Conservation (phyloP, 2,888 invertebrate species). For the Leptopilina myrica region DNA sequence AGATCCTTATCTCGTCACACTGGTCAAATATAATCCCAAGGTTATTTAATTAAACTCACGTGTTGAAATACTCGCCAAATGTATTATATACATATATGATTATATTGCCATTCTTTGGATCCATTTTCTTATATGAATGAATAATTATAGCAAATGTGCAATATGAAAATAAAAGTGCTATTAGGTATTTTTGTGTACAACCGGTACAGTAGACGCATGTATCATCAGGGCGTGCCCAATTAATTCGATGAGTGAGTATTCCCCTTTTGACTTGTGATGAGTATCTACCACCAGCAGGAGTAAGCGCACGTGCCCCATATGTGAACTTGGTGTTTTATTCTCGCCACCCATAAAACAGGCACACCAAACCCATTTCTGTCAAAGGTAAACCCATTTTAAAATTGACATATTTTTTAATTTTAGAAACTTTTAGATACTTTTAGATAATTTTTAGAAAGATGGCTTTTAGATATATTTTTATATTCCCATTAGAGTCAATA, state of each 20-base stretch:
- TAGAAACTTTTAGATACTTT: background rate
- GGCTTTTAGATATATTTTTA: background rate
- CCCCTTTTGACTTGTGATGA: constrained; percentile 64
- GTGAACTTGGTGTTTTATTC: constrained; percentile 52
- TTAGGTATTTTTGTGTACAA: background rate
- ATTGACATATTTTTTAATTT: background rate
- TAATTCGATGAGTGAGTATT: constrained; percentile 74
- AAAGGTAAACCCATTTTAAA: background rate
- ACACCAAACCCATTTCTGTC: background rate
- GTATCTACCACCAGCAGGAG: constrained; percentile 75
- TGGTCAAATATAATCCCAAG: background rate
- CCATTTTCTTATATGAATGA: too few relatives aligned
- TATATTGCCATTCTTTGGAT: background rate
- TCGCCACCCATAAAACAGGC: background rate
- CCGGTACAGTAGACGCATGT: background rate
- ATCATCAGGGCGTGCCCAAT: constrained; percentile 65
- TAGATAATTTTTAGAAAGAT: too few relatives aligned
- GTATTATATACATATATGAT: background rate
- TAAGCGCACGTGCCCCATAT: constrained; percentile 68
- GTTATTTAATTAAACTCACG: background rate
- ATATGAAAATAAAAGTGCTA: background rate
- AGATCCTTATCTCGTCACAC: background rate
- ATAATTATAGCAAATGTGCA: background rate
- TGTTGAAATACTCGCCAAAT: background rate
- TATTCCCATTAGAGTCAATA: background rate